These are phyloP conservation scores for Papilio polytes DNA, from an alignment of 1,140 invertebrate genomes.

Conservation along the genomic window DNA sequence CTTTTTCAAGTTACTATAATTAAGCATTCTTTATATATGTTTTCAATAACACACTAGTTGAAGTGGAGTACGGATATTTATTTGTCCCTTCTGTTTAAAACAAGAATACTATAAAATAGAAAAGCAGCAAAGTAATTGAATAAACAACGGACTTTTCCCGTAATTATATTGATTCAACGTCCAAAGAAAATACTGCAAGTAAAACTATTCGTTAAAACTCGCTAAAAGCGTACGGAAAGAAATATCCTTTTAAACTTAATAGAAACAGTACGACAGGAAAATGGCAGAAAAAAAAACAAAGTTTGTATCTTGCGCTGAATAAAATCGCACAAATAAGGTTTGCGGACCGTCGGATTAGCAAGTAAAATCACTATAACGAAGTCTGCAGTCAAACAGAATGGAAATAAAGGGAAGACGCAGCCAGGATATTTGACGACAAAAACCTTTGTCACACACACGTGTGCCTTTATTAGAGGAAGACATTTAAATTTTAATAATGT, in stretches of 20 bases:
- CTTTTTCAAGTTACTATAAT: too few species aligned
- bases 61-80: neutral
- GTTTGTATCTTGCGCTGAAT: constrained; percentile 34
- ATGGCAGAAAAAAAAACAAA: constrained; percentile 25
- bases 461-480: neutral
- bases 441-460: constrained; percentile 7
- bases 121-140: neutral
- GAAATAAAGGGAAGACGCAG: constrained; percentile 30
- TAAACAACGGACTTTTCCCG: neutral
- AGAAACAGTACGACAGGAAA: constrained; percentile 24
- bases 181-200: constrained; percentile 1
- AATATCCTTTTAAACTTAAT: constrained; percentile 32
- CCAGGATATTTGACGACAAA: constrained; percentile 30
- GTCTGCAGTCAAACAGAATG: constrained; percentile 50
- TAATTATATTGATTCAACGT: constrained; percentile 4
- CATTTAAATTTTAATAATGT: neutral
- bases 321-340: constrained; percentile 45
- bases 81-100: neutral
- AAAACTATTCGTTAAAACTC: constrained; percentile 22
- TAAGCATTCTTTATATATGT: too few species aligned
- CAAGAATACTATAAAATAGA: neutral
- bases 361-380: constrained; percentile 58
- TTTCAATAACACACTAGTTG: neutral
- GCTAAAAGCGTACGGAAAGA: constrained; percentile 11
- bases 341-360: constrained; percentile 57